Evolutionary conservation across 35 echinoderm and acorn worm species (phyloP).

Genomic region (Holothuria glaberrima): DNA sequence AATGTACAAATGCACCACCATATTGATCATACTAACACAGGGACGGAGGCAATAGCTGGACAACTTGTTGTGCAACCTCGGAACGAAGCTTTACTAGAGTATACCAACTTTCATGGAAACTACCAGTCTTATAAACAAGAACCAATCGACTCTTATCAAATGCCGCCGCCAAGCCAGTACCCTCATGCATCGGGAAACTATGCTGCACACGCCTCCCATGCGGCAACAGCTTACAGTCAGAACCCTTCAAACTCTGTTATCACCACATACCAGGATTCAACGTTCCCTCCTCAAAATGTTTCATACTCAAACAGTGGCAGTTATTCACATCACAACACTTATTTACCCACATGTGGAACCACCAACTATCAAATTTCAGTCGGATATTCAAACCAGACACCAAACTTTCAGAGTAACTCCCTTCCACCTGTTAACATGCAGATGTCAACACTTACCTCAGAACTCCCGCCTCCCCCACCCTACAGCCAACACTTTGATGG

Average conservation of each 20-base stretch:
- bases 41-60: constrained; percentile 46
- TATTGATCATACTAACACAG: not conserved
- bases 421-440: constrained; percentile 44
- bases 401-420: constrained; percentile 31
- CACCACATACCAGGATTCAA: constrained; percentile 52
- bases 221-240: not conserved
- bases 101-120: constrained; percentile 59
- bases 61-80: constrained; percentile 89
- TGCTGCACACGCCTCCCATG: not conserved
- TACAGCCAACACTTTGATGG: constrained; percentile 88
- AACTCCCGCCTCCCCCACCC: constrained; percentile 79
- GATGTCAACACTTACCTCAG: constrained; percentile 51
- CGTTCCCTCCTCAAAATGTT: constrained; percentile 44
- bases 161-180: constrained; percentile 48
- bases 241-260: constrained; percentile 43
- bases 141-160: constrained; percentile 66
- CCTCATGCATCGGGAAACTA: constrained; percentile 39
- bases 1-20: not conserved
- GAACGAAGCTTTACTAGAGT: constrained; percentile 82
- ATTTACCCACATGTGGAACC: constrained; percentile 54
- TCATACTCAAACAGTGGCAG: constrained; percentile 46
- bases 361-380: constrained; percentile 30
- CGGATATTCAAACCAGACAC: constrained; percentile 32
- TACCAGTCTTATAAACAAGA: constrained; percentile 87
- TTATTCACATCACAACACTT: not conserved